A percentile compares a stretch with the other conserved stretches of the same genome.
Conservation (phyloP, 1,140 invertebrate species). For the Monomorium pharaonis region DNA sequence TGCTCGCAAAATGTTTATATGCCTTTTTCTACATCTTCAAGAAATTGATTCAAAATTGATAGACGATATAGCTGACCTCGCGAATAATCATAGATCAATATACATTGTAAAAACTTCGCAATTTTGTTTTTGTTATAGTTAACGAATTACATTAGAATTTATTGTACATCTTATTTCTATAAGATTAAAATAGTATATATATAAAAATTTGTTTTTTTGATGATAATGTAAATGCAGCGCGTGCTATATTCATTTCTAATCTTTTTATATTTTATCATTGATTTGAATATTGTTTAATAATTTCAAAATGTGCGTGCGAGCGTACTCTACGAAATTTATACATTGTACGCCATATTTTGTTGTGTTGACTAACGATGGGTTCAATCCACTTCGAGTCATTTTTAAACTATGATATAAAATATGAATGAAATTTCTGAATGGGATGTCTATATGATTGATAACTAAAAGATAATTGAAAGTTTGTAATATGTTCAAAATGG, state of each 20-base stretch:
- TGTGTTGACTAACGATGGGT: background rate
- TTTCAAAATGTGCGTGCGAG: background rate
- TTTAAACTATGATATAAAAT: background rate
- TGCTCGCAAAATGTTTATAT: background rate
- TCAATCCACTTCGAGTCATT: background rate
- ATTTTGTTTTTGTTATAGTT: slow-evolving; percentile 3
- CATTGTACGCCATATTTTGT: slow-evolving; percentile 33
- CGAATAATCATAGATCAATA: background rate
- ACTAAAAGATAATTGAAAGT: background rate
- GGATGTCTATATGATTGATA: background rate
- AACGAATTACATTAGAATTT: background rate
- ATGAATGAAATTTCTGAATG: background rate
- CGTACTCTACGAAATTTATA: background rate
- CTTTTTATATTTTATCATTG: background rate
- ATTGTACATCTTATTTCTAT: background rate
- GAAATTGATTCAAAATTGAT: background rate
- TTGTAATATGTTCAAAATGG: background rate
- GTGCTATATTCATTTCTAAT: background rate
- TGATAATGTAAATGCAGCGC: background rate
- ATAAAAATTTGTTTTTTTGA: background rate
- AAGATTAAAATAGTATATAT: background rate
- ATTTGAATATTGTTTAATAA: background rate
- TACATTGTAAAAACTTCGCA: background rate
- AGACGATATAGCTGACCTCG: background rate
- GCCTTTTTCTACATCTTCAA: slow-evolving; percentile 34